Evolutionary conservation across 1,140 invertebrate genomes (phyloP), one percentile per base, ranked within the genome.

Genomic region (Aphelinus certus): DNA sequence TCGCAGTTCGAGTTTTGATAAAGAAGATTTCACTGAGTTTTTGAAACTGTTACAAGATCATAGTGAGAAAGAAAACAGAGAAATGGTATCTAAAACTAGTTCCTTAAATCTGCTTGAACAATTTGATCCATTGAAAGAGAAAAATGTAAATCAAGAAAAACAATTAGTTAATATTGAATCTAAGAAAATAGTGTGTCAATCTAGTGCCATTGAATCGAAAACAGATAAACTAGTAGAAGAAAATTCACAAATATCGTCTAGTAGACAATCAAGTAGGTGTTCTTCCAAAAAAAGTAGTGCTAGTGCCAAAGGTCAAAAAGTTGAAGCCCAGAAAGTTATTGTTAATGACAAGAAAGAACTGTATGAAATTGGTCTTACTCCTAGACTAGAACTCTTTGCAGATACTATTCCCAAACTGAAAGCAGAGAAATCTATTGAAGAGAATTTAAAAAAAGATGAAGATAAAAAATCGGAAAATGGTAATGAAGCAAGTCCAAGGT

Each of bases 21-120:
- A 87, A 65, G 87, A 88, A 78, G 87, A 88, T 76, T 87, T 87
- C 70, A 87, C 84, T 0, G 82, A 87, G 65, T 86, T 87, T 70
- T 73, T 88, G n/a, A 86, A 84, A 68, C 78, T 88, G 3, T 73
- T 88, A 42, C 81, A 87, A 75, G 77, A 78, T 2, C 83, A 88
- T 48, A 82, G 63, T 68, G 74, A 77, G 0, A 82, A 84, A 45
- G 79, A 77, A 55, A 75, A 56, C 2, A 79, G 79, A 64, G 45
- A 73, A 7, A 60, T 3, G 63, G 42, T 64, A 75, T 51, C 47
- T 6, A 45, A 47, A 63, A 62, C 55, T 3, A 75, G 46, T 43
- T 49, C 57, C 7, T 7, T 64, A 46, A 62, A 58, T 51, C 43
- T 65, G 46, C 3, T 69, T 10, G 75, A 72, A 51, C 71, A 72